Percentiles rank a stretch among this genome's conserved stretches.
phyloP scores from a whole-genome alignment of 2,113 vertebrate species.

The Conger conger region DNA sequence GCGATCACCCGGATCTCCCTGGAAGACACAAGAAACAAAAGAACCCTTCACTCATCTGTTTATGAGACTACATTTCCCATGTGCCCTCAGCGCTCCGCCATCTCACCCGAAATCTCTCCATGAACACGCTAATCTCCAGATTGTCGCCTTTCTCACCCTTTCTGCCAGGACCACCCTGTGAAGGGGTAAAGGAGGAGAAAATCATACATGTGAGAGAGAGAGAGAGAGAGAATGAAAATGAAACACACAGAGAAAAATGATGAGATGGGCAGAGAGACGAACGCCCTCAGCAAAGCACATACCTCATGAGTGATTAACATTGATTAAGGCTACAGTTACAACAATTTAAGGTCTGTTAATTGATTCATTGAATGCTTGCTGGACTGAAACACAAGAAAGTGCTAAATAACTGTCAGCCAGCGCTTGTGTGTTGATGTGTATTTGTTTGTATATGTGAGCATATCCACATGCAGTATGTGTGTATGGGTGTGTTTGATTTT shows the following conservation, averaged over 20 bases:
- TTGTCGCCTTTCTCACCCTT: conserved; percentile 90
- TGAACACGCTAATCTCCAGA: conserved; percentile 69
- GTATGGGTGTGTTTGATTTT: too few relatives aligned
- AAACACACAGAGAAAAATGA: conserved; percentile 6
- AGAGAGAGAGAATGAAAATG: neutral
- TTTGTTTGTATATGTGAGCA: too few relatives aligned
- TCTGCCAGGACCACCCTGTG: conserved; percentile 77
- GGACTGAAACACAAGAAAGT: neutral
- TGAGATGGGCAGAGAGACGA: too few relatives aligned
- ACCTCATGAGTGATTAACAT: too few relatives aligned
- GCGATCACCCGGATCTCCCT: conserved; percentile 81
- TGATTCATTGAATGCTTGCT: too few relatives aligned
- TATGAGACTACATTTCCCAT: neutral
- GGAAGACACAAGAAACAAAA: conserved; percentile 37
- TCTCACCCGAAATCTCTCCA: conserved; percentile 69
- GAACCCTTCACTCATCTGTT: conserved; percentile 8
- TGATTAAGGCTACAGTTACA: too few relatives aligned
- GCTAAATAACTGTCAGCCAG: neutral
- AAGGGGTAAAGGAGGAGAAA: neutral
- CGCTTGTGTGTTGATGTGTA: too few relatives aligned
- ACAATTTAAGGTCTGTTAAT: too few relatives aligned
- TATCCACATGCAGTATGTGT: too few relatives aligned
- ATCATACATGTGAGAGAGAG: neutral
- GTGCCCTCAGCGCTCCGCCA: neutral
- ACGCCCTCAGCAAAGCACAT: too few relatives aligned